Evolutionary conservation across 2,888 invertebrate genomes (phyloP).

Genomic region (Alitta virens): DNA sequence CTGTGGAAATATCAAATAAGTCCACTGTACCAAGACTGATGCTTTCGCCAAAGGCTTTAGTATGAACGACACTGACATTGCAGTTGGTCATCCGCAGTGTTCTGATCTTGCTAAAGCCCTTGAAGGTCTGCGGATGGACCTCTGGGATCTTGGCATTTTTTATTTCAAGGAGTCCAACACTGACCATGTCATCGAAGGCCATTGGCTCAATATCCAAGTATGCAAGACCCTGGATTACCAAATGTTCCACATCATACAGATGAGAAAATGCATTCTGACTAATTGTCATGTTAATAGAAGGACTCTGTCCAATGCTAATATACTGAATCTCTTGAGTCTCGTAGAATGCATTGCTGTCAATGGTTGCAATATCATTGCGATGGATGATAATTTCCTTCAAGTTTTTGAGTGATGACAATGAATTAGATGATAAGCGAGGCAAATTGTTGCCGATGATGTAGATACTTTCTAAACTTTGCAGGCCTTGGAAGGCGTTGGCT

Average conservation of each 20-base stretch:
- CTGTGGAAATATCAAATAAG: background rate
- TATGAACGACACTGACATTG: background rate
- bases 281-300: background rate
- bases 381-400: conserved; percentile 1
- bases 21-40: background rate
- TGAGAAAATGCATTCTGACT: background rate
- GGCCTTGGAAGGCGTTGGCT: background rate
- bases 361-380: background rate
- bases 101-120: background rate
- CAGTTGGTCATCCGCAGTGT: background rate
- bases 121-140: background rate
- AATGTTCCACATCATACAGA: background rate
- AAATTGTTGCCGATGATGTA: background rate
- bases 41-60: background rate
- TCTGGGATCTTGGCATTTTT: background rate
- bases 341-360: background rate
- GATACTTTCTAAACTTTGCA: background rate
- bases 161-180: background rate
- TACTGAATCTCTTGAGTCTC: background rate
- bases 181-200: background rate
- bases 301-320: background rate
- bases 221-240: background rate
- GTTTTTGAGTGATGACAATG: background rate
- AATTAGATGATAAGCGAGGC: background rate
- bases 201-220: background rate